These are phyloP conservation scores for Heliconius congener DNA, from an alignment of 1,140 invertebrate species.

Conservation along the genomic window DNA sequence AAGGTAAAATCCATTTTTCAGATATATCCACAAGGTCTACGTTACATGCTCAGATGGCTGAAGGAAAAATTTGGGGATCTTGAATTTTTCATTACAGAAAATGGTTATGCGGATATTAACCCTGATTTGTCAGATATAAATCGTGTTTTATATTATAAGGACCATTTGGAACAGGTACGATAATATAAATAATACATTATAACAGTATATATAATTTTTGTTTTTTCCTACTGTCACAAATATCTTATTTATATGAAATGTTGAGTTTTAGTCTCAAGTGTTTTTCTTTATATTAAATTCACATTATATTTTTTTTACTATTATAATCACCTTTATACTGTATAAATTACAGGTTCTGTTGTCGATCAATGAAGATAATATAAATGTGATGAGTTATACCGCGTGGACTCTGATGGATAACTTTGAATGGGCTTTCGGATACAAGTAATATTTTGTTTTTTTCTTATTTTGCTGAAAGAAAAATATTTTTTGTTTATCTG, in stretches of 20 bases:
- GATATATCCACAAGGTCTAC: slow-evolving; percentile 57
- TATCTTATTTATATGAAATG: no score
- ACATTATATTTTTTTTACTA: no score
- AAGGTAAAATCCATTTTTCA: slow-evolving; percentile 5
- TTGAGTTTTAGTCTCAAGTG: no score
- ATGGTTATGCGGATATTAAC: slow-evolving; percentile 81
- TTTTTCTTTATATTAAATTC: no score
- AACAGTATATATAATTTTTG: no score
- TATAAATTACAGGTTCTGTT: slow-evolving; percentile 40
- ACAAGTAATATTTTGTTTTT: slow-evolving; percentile 46
- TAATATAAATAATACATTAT: no score
- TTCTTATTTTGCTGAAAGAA: slow-evolving; percentile 27
- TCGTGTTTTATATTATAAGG: slow-evolving; percentile 22
- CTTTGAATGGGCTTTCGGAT: slow-evolving; percentile 85
- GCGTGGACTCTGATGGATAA: slow-evolving; percentile 88
- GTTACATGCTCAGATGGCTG: slow-evolving; percentile 81
- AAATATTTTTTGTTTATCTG: not conserved
- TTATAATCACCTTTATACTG: no score
- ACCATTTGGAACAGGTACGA: slow-evolving; percentile 53
- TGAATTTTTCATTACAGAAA: slow-evolving; percentile 86
- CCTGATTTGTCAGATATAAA: slow-evolving; percentile 75
- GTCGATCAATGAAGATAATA: slow-evolving; percentile 43
- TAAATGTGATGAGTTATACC: slow-evolving; percentile 81
- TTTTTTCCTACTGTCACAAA: no score
- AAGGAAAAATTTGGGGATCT: slow-evolving; percentile 84